Conservation (phyloP, 2,888 invertebrate species). For the Cantharis lateralis region DNA sequence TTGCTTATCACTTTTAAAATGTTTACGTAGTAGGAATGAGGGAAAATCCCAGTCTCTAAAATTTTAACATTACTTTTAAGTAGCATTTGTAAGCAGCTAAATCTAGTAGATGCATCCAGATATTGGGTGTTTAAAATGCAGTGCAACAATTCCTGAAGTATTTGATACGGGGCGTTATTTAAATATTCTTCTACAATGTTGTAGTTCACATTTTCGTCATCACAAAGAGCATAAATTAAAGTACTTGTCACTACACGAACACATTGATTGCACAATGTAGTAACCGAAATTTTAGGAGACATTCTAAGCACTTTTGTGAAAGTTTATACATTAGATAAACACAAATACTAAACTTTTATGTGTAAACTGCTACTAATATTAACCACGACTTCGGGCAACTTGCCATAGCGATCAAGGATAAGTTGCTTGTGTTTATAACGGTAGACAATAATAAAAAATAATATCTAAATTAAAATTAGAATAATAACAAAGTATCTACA, state of each 20-base stretch:
- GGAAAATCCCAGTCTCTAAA: constrained; percentile 71
- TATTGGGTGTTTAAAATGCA: constrained; percentile 68
- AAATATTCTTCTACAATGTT: constrained; percentile 57
- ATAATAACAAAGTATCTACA: not conserved
- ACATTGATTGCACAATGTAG: constrained; percentile 63
- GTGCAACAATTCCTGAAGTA: constrained; percentile 70
- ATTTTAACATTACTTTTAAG: constrained; percentile 69
- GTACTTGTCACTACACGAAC: constrained; percentile 66
- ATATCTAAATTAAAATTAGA: not conserved
- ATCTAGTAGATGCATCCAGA: constrained; percentile 69
- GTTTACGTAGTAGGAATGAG: constrained; percentile 71
- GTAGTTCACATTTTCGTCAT: constrained; percentile 58
- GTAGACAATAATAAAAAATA: not conserved
- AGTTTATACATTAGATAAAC: not conserved
- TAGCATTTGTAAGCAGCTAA: constrained; percentile 67
- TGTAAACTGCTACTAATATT: constrained; percentile 8
- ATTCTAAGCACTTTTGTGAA: constrained; percentile 48
- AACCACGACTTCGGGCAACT: constrained; percentile 8
- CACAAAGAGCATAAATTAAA: constrained; percentile 65
- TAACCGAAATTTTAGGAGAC: constrained; percentile 69
- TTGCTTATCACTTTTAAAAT: constrained; percentile 68
- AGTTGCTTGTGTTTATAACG: not conserved
- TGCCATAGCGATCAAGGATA: constrained; percentile 21
- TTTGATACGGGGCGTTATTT: constrained; percentile 64
- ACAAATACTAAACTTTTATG: constrained; percentile 4